Evolutionary conservation across 2,888 invertebrate genomes (phyloP).

Genomic region (Cantharis rufa): DNA sequence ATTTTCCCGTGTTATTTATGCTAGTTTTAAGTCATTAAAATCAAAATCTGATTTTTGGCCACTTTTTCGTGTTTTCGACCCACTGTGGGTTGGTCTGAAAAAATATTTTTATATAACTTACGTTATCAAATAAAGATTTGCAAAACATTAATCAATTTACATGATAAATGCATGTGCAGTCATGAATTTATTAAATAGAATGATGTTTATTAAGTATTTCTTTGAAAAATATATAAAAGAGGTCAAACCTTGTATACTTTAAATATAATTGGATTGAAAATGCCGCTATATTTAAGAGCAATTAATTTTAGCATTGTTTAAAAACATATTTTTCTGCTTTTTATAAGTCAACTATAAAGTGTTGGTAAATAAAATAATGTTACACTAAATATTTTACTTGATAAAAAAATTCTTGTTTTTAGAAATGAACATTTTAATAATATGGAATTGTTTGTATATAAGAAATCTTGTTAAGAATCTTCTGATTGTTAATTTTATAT

Average conservation of each 20-base stretch:
- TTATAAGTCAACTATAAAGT: background rate
- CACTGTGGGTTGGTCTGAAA: background rate
- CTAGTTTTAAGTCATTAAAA: too few species aligned
- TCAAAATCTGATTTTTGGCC: too few species aligned
- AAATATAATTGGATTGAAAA: background rate
- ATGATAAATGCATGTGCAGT: background rate
- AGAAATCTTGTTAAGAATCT: background rate
- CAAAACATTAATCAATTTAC: background rate
- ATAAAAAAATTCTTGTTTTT: background rate
- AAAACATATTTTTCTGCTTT: background rate
- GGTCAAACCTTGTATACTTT: constrained; percentile 7
- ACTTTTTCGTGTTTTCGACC: too few species aligned
- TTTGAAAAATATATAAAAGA: background rate
- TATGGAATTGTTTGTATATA: background rate
- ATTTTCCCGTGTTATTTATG: too few species aligned
- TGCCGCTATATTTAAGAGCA: background rate
- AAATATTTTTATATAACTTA: background rate
- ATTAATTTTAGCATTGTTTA: background rate
- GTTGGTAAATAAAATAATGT: background rate
- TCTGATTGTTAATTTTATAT: background rate
- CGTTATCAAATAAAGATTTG: background rate
- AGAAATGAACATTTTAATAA: too few species aligned
- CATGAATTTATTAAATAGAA: background rate
- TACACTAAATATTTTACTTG: background rate
- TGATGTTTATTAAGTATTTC: constrained; percentile 1